Percentiles rank a stretch among this genome's conserved stretches.
Evolutionary conservation across 2,888 invertebrate genomes (phyloP).

Genomic region (Lepidochitona cinerea): DNA sequence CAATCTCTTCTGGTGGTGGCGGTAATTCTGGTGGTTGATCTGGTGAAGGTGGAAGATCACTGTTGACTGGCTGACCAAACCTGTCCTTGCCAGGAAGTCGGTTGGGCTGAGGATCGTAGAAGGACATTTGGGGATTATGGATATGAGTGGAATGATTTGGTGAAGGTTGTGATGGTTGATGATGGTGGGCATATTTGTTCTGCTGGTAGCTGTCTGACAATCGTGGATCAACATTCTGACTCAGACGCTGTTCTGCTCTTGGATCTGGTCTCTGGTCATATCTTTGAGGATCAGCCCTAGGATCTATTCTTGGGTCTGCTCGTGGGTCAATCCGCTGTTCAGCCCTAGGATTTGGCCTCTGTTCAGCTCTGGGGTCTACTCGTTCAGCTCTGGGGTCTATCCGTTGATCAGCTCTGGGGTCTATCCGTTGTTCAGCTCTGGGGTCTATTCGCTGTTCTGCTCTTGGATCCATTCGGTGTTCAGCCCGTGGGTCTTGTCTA

Average conservation of each 20-base stretch:
- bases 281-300: background rate
- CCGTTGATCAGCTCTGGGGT: background rate
- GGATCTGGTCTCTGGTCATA: background rate
- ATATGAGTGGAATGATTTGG: background rate
- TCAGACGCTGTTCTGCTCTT: background rate
- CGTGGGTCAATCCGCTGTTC: no score
- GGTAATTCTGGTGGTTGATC: slow-evolving; percentile 70
- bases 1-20: slow-evolving; percentile 67
- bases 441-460: background rate
- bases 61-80: slow-evolving; percentile 21
- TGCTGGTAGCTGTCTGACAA: background rate
- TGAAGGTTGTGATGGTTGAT: background rate
- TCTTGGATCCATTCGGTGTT: background rate
- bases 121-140: slow-evolving; percentile 8
- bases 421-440: background rate
- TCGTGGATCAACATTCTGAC: slow-evolving; percentile 20
- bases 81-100: slow-evolving; percentile 26
- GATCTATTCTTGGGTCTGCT: background rate
- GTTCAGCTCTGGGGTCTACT: background rate
- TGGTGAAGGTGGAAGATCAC: slow-evolving; percentile 75
- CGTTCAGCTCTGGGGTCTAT: background rate
- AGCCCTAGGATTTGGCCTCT: background rate
- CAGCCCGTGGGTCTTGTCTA: slow-evolving; percentile 17
- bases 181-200: background rate
- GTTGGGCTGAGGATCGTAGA: slow-evolving; percentile 32